Evolutionary conservation across 2,797 vertebrate genomes (phyloP).

Genomic region (Danio kyathit): DNA sequence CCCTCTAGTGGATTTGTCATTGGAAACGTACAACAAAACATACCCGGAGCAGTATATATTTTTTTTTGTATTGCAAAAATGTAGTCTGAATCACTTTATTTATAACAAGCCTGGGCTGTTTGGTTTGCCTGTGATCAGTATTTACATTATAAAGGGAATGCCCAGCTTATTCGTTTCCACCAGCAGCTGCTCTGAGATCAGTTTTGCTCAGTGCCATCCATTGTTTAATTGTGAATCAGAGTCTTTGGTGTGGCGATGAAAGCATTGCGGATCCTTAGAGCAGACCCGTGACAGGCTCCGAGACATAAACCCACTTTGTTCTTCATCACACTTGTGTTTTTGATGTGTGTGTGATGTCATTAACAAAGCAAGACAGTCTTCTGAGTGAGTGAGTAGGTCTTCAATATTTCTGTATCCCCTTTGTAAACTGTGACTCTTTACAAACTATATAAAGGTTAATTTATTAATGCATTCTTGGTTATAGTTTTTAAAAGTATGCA

Average conservation of each 20-base stretch:
- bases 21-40: no score
- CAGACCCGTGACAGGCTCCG: conserved; percentile 37
- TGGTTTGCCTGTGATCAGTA: background rate
- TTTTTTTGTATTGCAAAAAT: no score
- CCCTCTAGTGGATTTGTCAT: no score
- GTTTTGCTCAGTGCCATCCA: background rate
- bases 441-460: background rate
- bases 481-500: background rate
- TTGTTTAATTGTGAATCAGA: background rate
- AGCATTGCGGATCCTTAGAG: background rate
- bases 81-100: no score
- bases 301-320: conserved; percentile 51
- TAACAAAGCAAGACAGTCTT: conserved; percentile 42
- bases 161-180: background rate
- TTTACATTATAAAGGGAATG: background rate
- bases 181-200: conserved; percentile 5
- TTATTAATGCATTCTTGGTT: background rate
- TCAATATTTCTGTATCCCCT: background rate
- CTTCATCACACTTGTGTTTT: conserved; percentile 28
- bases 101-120: no score
- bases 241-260: background rate
- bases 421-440: background rate
- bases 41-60: no score
- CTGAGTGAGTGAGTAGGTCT: background rate
- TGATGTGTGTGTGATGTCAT: conserved; percentile 54